Evolutionary conservation across 2,113 vertebrate species (phyloP), one percentile per base, ranked within the genome.

Genomic region (Proterorhinus semilunaris): DNA sequence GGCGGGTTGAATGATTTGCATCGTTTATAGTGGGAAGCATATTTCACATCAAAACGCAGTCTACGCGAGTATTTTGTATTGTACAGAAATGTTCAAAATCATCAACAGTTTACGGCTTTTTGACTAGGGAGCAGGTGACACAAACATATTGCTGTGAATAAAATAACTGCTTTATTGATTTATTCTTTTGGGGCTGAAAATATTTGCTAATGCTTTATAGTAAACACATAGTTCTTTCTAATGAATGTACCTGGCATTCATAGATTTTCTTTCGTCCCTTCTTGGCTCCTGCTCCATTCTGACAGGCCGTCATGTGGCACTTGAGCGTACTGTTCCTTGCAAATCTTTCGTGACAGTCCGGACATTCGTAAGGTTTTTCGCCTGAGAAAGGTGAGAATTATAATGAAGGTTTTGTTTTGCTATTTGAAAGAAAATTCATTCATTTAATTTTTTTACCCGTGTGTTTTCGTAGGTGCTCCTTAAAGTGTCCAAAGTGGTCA

Each of bases 231-330:
- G 58, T 15, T 44, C 42, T 65, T 10, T 74, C 65, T 27, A 79
- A 65, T 73, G 58, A 51, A 1, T 63, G 64, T 91, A 99, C 98
- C 97, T 99, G 98, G 88, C 98, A 99, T 84, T 99, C 98, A 7
- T 99, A 99, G 54, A 99, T 92, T 83, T 99, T 99, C 89, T 98
- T 98, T 62, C 98, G 94, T 80, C 98, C 98, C 72, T 99, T 99
- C 89, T 99, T 99, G 83, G 98, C 97, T 45, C 98, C 98, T 0
- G 92, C 93, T 69, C 96, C 96, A 66, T 97, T 97, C 83, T 97
- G 96, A 88, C 98, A 99, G 42, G 96, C 98, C 0, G 95, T 94
- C 92, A 99, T 92, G 83, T 99, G 98, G 89, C 96, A 98, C 89
- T 99, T 99, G 17, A 99, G 92, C 0, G 98, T 98, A 85, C 96